Evolutionary conservation across 2,113 vertebrate genomes (phyloP).

Genomic region (Pantherophis guttatus): DNA sequence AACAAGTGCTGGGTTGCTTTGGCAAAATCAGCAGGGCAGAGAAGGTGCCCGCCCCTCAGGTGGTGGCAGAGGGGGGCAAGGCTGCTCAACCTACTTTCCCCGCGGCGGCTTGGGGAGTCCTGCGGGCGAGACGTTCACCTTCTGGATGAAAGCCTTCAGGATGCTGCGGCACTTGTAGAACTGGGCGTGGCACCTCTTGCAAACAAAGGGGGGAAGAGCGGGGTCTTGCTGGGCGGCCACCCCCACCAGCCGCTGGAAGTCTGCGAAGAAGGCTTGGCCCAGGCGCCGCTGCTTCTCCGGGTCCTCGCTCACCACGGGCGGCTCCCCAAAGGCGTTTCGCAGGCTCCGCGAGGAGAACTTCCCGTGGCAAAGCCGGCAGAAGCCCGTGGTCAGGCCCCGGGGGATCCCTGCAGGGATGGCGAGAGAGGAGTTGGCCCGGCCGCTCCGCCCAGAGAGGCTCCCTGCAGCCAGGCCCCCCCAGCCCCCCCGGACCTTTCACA

Average conservation of each 20-base stretch:
- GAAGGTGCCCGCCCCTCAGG: background rate
- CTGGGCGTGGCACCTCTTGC: slow-evolving; percentile 90
- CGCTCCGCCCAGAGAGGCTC: background rate
- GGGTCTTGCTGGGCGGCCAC: slow-evolving; percentile 83
- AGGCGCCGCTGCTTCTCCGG: slow-evolving; percentile 66
- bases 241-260: slow-evolving; percentile 90
- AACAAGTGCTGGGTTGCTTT: background rate
- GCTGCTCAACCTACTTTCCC: slow-evolving; percentile 65
- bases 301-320: slow-evolving; percentile 61
- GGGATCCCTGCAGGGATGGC: slow-evolving; percentile 60
- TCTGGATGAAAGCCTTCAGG: slow-evolving; percentile 84
- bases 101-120: slow-evolving; percentile 56
- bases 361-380: slow-evolving; percentile 93
- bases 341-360: slow-evolving; percentile 88
- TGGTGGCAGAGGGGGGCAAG: fast-evolving
- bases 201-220: slow-evolving; percentile 82
- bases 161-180: slow-evolving; percentile 93
- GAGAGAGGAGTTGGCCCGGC: fast-evolving
- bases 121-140: slow-evolving; percentile 79
- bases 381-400: slow-evolving; percentile 68
- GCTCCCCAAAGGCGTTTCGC: slow-evolving; percentile 79
- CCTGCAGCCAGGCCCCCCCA: background rate
- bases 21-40: background rate
- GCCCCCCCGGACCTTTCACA: background rate
- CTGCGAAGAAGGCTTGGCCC: slow-evolving; percentile 79